Evolutionary conservation across 2,888 invertebrate species (phyloP), one percentile per base, ranked within the genome.

Genomic region (Spilarctia lutea): DNA sequence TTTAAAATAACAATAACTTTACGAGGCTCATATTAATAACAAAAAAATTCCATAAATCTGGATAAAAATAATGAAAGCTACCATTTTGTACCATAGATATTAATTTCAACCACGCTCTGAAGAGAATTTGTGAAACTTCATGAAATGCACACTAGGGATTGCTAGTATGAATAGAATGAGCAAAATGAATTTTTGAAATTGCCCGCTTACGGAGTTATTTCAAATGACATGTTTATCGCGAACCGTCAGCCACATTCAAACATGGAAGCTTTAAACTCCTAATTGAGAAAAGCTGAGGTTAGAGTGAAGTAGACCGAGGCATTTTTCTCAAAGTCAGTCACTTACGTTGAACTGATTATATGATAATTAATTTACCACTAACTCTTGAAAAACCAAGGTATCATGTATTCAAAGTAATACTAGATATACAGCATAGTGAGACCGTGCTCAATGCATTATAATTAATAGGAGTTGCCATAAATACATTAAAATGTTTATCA

Each of bases 221-320:
- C 77, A 88, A 88, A 88, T 86, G 86, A 87, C 86, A 86, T 85
- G 85, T 90, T 90, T 91, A 91, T 90, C 89, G 81, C 83, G 48
- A 45, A 65, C 83, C 81, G 87, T 89, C 90, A 91, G 88, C 75
- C 85, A 77, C 83, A 84, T 77, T 78, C 76, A 80, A 81, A 72
- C 75, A 75, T 65, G 27, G 48, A 69, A 76, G 72, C 74, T 77
- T 72, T 70, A 27, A 24, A 52, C 39, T 52, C 3, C 65, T 63
- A 45, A 71, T 63, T 71, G 39, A 63, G 71, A 45, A 30, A 39
- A 20, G 24, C 13, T 35, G 52, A 27, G 66, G 24, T 27, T 27
- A 63, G 3, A 60, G 20, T 18, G 39, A 27, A 20, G 20, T 27
- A 63, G 1, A 39, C 27, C 39, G 39, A n/a, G 42, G 11, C 27